Evolutionary conservation across 2,797 vertebrate genomes (phyloP), one percentile per base, ranked within the genome.

Genomic region (Lepus oiostolus): DNA sequence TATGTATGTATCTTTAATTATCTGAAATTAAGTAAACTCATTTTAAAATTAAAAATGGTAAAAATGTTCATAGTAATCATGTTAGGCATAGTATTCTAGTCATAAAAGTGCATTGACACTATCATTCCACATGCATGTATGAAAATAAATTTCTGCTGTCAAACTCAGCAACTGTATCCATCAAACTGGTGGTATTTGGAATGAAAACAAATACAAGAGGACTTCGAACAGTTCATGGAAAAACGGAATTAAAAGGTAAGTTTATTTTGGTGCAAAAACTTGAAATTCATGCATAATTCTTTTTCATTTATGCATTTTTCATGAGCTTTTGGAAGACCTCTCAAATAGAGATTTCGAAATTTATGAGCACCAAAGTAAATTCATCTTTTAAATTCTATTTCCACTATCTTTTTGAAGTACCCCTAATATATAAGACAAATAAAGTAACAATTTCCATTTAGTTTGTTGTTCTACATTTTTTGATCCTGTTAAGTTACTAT

Each of bases 41-140:
- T 30, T 54, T 62, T 85, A 90, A 82, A 35, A 5, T 63, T 93
- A 16, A 74, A 94, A 94, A 92, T 85, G 38, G 30, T 84, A 87
- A 89, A 75, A 76, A 28, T 86, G 54, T 71, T 85, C 42, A 91
- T 72, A 93, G 26, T 26, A 72, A 75, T 62, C 22, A 68, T 9
- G 38, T 60, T 85, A 76, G 89, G 85, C 62, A n/a, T 7, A 80
- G 60, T 19, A 83, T 79, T 12, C 76, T 81, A 83, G 63, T 88
- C 82, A 85, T 58, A 65, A 83, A 72, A 87, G 63, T 90, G 60
- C 22, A 72, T 10, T 26, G 22, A 83, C 30, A 91, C 4, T 87
- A 54, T 52, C 58, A 88, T 77, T 88, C 28, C 30, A 68, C 22
- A 88, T 12, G 5, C 1, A 85, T 2, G 60, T 79, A 80, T 16